Percentiles rank a stretch among this genome's conserved stretches.
Evolutionary conservation across 1,140 invertebrate species (phyloP).

Genomic region (Heliconius melpomene): DNA sequence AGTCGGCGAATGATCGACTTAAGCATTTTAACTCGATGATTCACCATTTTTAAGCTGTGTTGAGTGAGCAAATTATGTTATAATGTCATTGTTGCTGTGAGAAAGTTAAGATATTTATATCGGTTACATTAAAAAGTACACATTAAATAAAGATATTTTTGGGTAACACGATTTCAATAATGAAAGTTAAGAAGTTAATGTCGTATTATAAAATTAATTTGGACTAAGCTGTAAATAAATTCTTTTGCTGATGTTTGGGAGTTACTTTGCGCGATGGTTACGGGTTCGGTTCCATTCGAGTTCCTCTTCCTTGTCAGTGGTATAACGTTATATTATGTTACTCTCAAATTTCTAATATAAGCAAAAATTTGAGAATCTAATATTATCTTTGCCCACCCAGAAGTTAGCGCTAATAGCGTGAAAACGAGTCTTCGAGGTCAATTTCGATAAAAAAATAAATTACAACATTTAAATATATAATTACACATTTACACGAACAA

Average conservation of each 20-base stretch:
- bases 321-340: too few relatives aligned
- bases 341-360: too few relatives aligned
- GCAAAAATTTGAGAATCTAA: too few relatives aligned
- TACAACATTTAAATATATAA: too few relatives aligned
- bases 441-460: too few relatives aligned
- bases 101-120: constrained; percentile 5
- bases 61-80: constrained; percentile 4
- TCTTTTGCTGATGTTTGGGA: too few relatives aligned
- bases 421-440: too few relatives aligned
- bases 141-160: not conserved
- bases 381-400: too few relatives aligned
- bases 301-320: too few relatives aligned
- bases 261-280: not conserved
- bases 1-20: constrained; percentile 12
- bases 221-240: too few relatives aligned
- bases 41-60: not conserved
- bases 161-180: not conserved
- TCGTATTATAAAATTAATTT: constrained; percentile 1
- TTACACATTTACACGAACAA: too few relatives aligned
- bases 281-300: not conserved
- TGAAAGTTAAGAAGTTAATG: not conserved
- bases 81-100: constrained; percentile 15
- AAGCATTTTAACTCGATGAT: constrained; percentile 16
- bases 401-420: too few relatives aligned
- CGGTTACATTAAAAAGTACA: not conserved